phyloP scores from a whole-genome alignment of 2,888 invertebrate species.

The Nezara viridula region DNA sequence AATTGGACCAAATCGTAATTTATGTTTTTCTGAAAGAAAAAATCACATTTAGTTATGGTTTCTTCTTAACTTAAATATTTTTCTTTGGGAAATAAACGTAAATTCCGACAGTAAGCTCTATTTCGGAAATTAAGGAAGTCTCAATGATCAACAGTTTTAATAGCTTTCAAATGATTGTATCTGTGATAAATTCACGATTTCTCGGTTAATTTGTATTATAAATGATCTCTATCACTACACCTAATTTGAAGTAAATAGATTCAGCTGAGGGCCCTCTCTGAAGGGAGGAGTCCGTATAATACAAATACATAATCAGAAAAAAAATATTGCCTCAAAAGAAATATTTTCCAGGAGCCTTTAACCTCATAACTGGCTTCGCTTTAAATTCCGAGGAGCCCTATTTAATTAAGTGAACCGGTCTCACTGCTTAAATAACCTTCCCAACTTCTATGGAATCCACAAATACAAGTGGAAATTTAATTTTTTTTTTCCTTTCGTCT shows the following conservation, averaged over 20 bases:
- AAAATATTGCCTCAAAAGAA: neutral
- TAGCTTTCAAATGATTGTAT: too few species aligned
- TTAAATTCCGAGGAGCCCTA: constrained; percentile 7
- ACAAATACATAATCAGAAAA: neutral
- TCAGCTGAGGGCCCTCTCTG: neutral
- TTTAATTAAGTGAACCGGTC: constrained; percentile 18
- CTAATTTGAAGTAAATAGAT: neutral
- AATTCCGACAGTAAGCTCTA: too few species aligned
- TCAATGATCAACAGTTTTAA: too few species aligned
- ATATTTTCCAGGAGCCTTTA: neutral
- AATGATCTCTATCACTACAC: neutral
- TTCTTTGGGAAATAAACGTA: too few species aligned
- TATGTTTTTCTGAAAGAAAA: too few species aligned
- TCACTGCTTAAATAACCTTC: neutral
- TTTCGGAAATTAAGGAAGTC: too few species aligned
- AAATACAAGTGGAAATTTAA: neutral
- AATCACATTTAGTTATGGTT: too few species aligned
- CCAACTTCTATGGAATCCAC: neutral
- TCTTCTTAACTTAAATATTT: too few species aligned
- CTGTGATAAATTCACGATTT: too few species aligned
- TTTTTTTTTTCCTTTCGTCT: neutral
- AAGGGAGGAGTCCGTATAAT: neutral
- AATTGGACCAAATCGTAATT: too few species aligned
- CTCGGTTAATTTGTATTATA: too few species aligned
- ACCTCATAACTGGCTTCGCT: constrained; percentile 24